Evolutionary conservation across 2,797 vertebrate species (phyloP).

Genomic region (Siniperca obscura): DNA sequence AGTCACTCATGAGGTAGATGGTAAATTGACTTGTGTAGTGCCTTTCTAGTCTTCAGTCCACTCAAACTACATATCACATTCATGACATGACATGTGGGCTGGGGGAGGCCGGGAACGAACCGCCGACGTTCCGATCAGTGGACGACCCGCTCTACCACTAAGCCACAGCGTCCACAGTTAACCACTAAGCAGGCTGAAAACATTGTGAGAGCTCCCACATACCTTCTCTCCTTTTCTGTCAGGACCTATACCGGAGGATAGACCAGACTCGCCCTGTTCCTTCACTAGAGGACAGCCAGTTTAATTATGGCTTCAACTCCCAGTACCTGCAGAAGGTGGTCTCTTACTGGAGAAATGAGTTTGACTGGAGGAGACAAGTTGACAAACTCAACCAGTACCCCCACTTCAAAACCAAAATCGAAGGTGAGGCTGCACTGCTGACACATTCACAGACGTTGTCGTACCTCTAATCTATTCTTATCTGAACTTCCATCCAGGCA

Average conservation of each 20-base stretch:
- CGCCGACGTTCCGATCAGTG: too few relatives aligned
- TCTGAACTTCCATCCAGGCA: conserved; percentile 76
- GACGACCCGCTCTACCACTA: too few relatives aligned
- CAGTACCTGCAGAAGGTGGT: conserved; percentile 86
- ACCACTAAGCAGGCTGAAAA: neutral
- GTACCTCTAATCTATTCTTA: neutral
- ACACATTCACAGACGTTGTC: neutral
- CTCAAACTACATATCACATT: too few relatives aligned
- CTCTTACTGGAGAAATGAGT: conserved; percentile 90
- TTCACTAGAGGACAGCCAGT: conserved; percentile 87
- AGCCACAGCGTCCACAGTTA: neutral
- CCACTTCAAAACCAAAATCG: conserved; percentile 91
- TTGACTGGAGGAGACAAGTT: conserved; percentile 90
- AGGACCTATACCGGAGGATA: conserved; percentile 89
- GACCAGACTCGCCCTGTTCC: conserved; percentile 85
- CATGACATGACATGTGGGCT: too few relatives aligned
- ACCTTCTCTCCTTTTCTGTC: conserved; percentile 6
- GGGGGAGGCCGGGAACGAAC: too few relatives aligned
- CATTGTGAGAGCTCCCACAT: neutral
- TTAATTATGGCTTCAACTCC: conserved; percentile 91
- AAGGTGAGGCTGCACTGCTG: conserved; percentile 80
- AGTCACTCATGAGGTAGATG: neutral
- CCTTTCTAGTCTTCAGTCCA: too few relatives aligned
- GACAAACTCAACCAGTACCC: conserved; percentile 89
- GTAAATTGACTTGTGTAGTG: too few relatives aligned